Evolutionary conservation across 2,797 vertebrate genomes (phyloP).

Genomic region (Gymnopithys bicolor): DNA sequence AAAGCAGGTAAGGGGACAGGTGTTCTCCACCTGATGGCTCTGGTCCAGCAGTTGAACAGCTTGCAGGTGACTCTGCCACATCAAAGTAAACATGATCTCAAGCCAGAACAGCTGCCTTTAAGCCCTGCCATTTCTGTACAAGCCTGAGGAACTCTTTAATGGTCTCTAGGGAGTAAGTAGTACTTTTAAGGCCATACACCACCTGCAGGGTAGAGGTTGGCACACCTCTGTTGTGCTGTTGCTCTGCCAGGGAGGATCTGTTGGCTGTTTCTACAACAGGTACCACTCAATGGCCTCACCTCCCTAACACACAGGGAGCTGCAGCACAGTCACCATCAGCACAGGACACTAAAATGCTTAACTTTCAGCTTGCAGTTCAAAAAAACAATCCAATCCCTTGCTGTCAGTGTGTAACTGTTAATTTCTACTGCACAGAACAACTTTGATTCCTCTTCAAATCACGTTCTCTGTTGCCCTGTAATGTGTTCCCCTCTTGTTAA

Average conservation of each 20-base stretch:
- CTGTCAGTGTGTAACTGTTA: neutral
- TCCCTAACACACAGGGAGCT: neutral
- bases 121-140: constrained; percentile 23
- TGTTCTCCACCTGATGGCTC: constrained; percentile 61
- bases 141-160: neutral
- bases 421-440: neutral
- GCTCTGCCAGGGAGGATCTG: neutral
- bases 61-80: constrained; percentile 64
- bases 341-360: neutral
- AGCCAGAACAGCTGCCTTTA: constrained; percentile 59
- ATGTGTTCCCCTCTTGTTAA: neutral
- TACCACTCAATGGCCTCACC: neutral
- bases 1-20: constrained; percentile 34
- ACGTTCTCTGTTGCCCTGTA: accelerated
- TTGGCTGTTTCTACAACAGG: neutral
- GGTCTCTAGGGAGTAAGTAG: constrained; percentile 16
- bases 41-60: constrained; percentile 65
- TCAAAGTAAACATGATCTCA: constrained; percentile 66
- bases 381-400: neutral
- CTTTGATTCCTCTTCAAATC: neutral
- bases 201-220: neutral
- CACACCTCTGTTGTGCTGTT: neutral
- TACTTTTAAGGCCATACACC: neutral
- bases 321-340: neutral
- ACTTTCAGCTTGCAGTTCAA: neutral